These are phyloP conservation scores for Aproaerema taeniolella DNA, from an alignment of 2,888 invertebrate genomes.

Conservation along the genomic window DNA sequence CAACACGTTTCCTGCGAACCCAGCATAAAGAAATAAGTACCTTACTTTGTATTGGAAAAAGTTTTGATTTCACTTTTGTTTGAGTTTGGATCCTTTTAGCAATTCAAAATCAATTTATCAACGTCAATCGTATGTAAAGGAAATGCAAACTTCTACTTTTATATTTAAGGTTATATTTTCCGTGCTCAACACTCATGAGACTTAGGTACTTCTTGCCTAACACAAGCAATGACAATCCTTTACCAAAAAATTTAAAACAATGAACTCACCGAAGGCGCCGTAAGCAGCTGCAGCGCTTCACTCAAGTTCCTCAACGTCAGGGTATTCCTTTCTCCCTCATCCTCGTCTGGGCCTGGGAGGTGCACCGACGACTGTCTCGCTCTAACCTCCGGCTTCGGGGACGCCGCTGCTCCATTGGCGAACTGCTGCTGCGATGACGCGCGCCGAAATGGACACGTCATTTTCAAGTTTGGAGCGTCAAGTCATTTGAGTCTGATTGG, in stretches of 20 bases:
- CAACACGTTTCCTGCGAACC: too few species aligned
- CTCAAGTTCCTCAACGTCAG: slow-evolving; percentile 87
- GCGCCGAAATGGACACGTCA: slow-evolving; percentile 78
- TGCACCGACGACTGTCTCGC: slow-evolving; percentile 82
- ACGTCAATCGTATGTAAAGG: too few species aligned
- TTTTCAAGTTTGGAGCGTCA: slow-evolving; percentile 30
- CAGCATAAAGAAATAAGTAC: too few species aligned
- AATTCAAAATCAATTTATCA: too few species aligned
- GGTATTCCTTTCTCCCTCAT: slow-evolving; percentile 79
- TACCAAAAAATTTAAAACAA: neutral
- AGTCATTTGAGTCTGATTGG: slow-evolving; percentile 18
- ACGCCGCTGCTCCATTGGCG: slow-evolving; percentile 59
- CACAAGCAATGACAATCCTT: too few species aligned
- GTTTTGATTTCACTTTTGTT: too few species aligned
- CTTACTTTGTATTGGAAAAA: too few species aligned
- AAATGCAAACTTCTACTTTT: too few species aligned
- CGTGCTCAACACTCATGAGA: too few species aligned
- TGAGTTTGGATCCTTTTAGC: too few species aligned
- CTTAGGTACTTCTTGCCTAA: neutral
- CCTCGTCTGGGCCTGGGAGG: slow-evolving; percentile 79
- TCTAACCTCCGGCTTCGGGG: slow-evolving; percentile 65
- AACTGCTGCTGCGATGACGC: slow-evolving; percentile 75
- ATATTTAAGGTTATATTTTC: too few species aligned
- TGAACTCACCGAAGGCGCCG: slow-evolving; percentile 86
- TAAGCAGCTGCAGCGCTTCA: slow-evolving; percentile 87